phyloP scores from a whole-genome alignment of 2,888 invertebrate species.

The Acrocyrtus sp. region DNA sequence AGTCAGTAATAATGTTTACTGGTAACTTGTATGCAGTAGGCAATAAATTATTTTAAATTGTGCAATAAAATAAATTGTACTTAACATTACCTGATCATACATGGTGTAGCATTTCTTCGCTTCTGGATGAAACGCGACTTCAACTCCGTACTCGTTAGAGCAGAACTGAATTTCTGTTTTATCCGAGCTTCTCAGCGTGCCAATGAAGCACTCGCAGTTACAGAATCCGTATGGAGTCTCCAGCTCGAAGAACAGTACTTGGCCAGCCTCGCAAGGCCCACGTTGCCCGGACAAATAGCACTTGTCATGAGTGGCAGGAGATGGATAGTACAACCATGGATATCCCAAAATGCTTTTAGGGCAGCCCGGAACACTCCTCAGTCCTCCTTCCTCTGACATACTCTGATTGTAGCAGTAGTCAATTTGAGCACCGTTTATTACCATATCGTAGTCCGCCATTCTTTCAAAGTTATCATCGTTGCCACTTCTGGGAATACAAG shows the following conservation, averaged over 20 bases:
- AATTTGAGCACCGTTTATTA: slow-evolving; percentile 13
- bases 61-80: not conserved
- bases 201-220: slow-evolving; percentile 29
- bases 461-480: no score
- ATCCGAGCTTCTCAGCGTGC: not conserved
- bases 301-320: slow-evolving; percentile 1
- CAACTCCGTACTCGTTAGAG: not conserved
- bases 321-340: slow-evolving; percentile 33
- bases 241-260: slow-evolving; percentile 12
- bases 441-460: no score
- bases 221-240: slow-evolving; percentile 16
- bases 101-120: slow-evolving; percentile 7
- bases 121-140: slow-evolving; percentile 11
- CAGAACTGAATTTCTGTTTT: not conserved
- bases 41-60: not conserved
- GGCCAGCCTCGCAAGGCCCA: slow-evolving; percentile 14
- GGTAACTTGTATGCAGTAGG: no score
- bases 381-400: not conserved
- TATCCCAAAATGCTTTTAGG: slow-evolving; percentile 24
- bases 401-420: slow-evolving; percentile 31
- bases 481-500: no score
- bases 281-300: slow-evolving; percentile 18
- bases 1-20: no score
- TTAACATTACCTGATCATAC: slow-evolving; percentile 30
- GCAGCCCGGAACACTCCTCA: slow-evolving; percentile 26